These are phyloP conservation scores for Caenorhabditis parvicauda DNA, from an alignment of 2,888 invertebrate species.

Conservation along the genomic window DNA sequence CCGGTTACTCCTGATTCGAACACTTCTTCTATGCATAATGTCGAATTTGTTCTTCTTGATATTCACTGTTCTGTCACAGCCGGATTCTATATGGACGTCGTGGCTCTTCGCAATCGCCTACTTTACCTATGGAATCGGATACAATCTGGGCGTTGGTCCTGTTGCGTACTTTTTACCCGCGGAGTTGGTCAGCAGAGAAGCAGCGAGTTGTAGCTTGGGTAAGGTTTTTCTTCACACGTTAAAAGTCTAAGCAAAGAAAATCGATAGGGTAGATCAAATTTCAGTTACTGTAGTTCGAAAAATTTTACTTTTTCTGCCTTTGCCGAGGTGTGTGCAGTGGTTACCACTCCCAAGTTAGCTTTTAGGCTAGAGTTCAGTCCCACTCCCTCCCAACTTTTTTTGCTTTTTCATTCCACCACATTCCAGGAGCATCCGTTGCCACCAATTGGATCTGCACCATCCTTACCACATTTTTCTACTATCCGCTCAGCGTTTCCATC, in stretches of 20 bases:
- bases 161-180: conserved; percentile 53
- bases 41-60: conserved; percentile 42
- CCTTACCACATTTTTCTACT: conserved; percentile 49
- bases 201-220: conserved; percentile 31
- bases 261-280: too few species aligned
- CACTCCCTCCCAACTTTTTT: too few species aligned
- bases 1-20: conserved; percentile 46
- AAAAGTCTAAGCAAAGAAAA: too few species aligned
- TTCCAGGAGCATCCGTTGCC: conserved; percentile 46
- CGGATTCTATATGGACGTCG: conserved; percentile 44
- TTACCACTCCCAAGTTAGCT: too few species aligned
- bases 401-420: neutral
- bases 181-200: conserved; percentile 47
- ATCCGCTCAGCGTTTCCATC: conserved; percentile 45
- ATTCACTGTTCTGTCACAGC: conserved; percentile 42
- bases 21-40: conserved; percentile 45
- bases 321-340: too few species aligned
- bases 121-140: conserved; percentile 53
- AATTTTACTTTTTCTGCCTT: too few species aligned
- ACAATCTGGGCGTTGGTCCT: conserved; percentile 56
- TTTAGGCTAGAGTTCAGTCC: too few species aligned
- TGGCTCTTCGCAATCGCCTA: conserved; percentile 50
- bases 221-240: too few species aligned
- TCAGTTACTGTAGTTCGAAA: too few species aligned
- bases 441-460: conserved; percentile 50